Base-by-base conservation (phyloP, 2,113 vertebrate species). In the Craseonycteris thonglongyai region DNA sequence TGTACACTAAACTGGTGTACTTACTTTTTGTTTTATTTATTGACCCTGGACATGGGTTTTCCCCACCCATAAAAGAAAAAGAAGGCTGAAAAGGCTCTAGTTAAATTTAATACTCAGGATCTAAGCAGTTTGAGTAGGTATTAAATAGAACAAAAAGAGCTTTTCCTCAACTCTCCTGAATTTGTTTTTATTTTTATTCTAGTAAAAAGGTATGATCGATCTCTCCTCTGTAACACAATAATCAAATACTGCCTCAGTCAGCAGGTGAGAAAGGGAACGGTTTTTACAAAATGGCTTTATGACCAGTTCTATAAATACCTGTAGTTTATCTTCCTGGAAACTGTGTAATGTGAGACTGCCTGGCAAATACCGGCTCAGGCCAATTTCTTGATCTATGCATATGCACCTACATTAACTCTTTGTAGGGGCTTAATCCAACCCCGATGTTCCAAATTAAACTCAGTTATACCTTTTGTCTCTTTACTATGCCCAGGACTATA, bases 101-200 rank as follows among this genome's bases (percentile, higher is more conserved):
- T 79, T 96, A 75, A 87, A 83, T 93, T 90, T 94, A 84, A 94
- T 94, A 89, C 15, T 26, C 42, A 87, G 38, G 7, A 93, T 76
- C 49, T 59, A 65, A 84, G 38, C 15, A 83, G 45, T 79, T 72
- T n/a, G 28, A 85, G 76, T 54, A 45, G 69, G 16, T 84, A 90
- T 93, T 96, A 96, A 96, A 63, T 76, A 49, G 47, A 92, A 89
- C 22, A 72, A 82, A 87, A 94, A 68, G n/a, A 72, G 4, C 35
- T 79, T 91, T 92, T 30, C 45, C 54, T 63, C 47, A 61, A 94
- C 65, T 89, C 33, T 94, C 47, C 59, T 84, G 54, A 87, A 93
- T 93, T 94, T 96, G 72, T 90, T 95, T 96, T 97, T 93, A 95
- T 82, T 96, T 96, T 91, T 92, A 90, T 96, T 79, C 75, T 85